Evolutionary conservation across 1,140 invertebrate species (phyloP).

Genomic region (Heliconius nattereri): DNA sequence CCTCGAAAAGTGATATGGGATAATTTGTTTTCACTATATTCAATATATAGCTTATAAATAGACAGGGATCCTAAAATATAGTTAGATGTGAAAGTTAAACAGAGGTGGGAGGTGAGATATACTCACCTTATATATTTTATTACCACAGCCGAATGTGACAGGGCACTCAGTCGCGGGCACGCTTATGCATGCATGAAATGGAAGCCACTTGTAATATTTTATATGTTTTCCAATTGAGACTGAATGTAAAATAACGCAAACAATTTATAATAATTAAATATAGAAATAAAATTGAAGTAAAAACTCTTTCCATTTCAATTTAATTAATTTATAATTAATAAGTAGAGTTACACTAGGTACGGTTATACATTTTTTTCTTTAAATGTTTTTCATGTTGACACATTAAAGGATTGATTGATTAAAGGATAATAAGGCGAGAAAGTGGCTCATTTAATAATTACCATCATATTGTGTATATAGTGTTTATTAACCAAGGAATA

Average conservation of each 20-base stretch:
- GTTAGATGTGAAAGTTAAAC: background rate
- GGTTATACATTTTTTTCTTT: no score
- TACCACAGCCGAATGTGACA: background rate
- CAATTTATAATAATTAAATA: background rate
- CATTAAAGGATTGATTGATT: no score
- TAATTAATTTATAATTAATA: no score
- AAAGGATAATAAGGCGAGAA: no score
- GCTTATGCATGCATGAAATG: conserved; percentile 5
- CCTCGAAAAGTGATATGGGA: background rate
- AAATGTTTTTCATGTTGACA: no score
- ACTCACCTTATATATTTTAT: conserved; percentile 14
- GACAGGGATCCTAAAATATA: background rate
- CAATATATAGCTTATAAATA: background rate
- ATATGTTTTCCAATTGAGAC: background rate
- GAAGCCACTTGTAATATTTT: background rate
- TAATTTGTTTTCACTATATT: background rate
- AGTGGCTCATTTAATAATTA: no score
- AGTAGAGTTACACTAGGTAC: no score
- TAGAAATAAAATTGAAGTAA: no score
- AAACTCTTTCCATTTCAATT: no score
- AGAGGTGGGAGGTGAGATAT: no score
- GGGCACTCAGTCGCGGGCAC: background rate
- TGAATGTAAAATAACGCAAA: background rate
- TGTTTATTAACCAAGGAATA: background rate
- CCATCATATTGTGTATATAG: no score